Percentiles rank a stretch among this genome's conserved stretches.
Evolutionary conservation across 2,797 vertebrate genomes (phyloP).

Genomic region (Coilia nasus): DNA sequence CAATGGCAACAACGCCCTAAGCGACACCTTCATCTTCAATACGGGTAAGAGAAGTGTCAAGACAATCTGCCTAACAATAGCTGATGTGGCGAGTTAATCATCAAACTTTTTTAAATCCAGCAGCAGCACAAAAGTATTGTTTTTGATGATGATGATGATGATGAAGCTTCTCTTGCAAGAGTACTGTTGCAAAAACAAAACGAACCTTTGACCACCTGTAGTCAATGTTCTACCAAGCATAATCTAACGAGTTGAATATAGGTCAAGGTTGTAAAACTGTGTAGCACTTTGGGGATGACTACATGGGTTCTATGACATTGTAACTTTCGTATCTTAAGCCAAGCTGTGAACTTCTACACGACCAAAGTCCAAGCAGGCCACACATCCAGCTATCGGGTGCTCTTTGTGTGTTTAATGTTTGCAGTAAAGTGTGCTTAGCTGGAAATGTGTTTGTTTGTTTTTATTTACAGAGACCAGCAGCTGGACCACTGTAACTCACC

Average conservation of each 20-base stretch:
- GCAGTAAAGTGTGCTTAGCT: neutral
- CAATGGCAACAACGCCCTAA: conserved; percentile 77
- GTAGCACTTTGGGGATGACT: neutral
- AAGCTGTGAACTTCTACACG: neutral
- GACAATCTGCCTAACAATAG: no score
- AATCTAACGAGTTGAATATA: neutral
- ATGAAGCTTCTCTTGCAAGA: neutral
- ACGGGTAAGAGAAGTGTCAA: conserved; percentile 65
- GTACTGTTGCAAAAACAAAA: neutral
- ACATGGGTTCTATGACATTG: neutral
- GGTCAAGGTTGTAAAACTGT: neutral
- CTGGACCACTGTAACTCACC: conserved; percentile 74
- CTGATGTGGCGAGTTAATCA: neutral
- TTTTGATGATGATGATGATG: neutral
- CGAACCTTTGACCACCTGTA: neutral
- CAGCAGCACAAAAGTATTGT: neutral
- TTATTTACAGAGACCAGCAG: conserved; percentile 68
- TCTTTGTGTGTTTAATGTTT: neutral
- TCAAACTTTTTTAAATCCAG: neutral
- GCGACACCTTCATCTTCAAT: conserved; percentile 77
- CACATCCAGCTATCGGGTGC: neutral
- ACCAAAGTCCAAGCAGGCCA: neutral
- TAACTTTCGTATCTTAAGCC: neutral
- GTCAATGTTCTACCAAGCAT: neutral
- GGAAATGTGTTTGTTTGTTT: neutral